Evolutionary conservation across 1,140 invertebrate genomes (phyloP), one percentile per base, ranked within the genome.

Genomic region (Drosophila insularis): DNA sequence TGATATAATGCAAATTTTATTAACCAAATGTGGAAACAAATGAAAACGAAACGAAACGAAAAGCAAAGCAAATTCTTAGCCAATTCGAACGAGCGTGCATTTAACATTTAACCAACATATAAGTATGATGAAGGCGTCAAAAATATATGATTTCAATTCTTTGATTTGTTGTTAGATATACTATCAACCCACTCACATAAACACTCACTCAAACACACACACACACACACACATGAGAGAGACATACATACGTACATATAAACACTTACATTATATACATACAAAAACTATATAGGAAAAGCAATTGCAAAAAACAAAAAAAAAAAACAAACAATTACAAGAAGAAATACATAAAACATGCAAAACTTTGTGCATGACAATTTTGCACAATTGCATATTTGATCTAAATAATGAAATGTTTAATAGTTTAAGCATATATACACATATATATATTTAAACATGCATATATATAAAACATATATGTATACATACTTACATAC

Each of bases 81-180:
- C 84, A 89, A 89, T 89, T 87, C 70, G 80, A 87, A 82, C 66
- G 73, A 80, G 82, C 72, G 84, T 82, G 82, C 82, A 86, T 86
- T 86, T 86, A 86, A 35, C 7, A 35, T 35, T 27, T 54, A 82
- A 73, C 67, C 55, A 71, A 68, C 71, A 75, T 68, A 46, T 27
- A 69, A 69, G 64, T 32, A 70, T 59, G 46, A 27, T 27, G 27
- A 27, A 67, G 21, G 46, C 60, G 66, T 73, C 58, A 31, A 27
- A 27, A 27, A 27, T 23, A 58, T 63, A 60, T 43, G 65, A 76
- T 76, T 69, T 76, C 23, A 63, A 43, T 63, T 37, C 14, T 37
- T 37, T 58, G 31, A 58, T 58, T 56, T 56, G 43, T 50, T 50
- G 43, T 50, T 50, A 56, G 54, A 56, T 32, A 11, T 35, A 56